Evolutionary conservation across 2,113 vertebrate genomes (phyloP).

Genomic region (Pandion haliaetus): DNA sequence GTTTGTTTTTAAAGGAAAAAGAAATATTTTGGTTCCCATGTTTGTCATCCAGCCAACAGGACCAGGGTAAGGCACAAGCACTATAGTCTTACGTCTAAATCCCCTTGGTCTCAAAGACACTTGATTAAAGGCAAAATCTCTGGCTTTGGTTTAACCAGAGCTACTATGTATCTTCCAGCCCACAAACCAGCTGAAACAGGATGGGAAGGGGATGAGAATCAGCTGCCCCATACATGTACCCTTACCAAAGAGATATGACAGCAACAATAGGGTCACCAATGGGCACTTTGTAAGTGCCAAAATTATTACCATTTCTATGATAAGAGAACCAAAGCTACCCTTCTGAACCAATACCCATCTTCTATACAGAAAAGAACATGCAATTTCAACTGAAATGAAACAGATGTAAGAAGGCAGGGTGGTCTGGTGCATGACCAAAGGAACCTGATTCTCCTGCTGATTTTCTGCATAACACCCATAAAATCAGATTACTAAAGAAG

Average conservation of each 20-base stretch:
- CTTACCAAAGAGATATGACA: neutral
- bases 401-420: neutral
- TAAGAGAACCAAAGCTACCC: neutral
- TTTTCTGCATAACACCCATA: neutral
- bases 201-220: neutral
- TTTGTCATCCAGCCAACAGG: neutral
- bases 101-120: neutral
- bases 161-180: neutral
- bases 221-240: neutral
- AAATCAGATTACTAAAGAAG: neutral
- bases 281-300: neutral
- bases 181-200: neutral
- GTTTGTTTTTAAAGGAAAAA: neutral
- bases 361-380: neutral
- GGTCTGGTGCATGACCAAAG: neutral
- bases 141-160: neutral
- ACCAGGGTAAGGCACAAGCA: neutral
- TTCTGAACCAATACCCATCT: neutral
- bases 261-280: neutral
- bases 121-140: neutral
- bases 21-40: neutral
- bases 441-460: neutral
- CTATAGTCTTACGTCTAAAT: neutral
- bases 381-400: neutral
- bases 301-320: neutral